These are phyloP conservation scores for Lepetodrilus schrolli DNA, from an alignment of 2,888 invertebrate genomes.

Conservation along the genomic window DNA sequence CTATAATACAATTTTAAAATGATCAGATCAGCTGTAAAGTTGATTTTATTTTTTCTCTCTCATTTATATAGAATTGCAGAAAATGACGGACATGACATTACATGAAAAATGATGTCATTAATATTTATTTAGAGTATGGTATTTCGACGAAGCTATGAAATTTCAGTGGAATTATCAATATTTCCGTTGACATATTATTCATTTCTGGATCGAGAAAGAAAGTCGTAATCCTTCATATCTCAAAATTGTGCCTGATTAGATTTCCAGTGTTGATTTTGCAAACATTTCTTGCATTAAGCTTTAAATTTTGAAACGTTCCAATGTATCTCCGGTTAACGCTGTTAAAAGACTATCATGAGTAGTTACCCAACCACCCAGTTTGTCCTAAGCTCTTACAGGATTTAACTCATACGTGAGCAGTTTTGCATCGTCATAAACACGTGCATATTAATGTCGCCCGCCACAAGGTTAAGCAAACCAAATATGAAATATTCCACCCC, in stretches of 20 bases:
- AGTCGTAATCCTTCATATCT: not conserved
- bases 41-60: too few relatives aligned
- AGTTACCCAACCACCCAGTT: not conserved
- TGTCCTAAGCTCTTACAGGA: conserved; percentile 3
- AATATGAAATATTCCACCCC: conserved; percentile 5
- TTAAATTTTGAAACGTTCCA: not conserved
- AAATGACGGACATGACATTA: too few relatives aligned
- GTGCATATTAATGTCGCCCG: conserved; percentile 5
- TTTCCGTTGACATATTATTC: too few relatives aligned
- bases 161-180: too few relatives aligned
- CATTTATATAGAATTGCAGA: too few relatives aligned
- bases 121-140: too few relatives aligned
- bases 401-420: conserved; percentile 22
- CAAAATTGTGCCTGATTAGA: conserved; percentile 11
- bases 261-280: conserved; percentile 11
- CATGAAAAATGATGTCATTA: too few relatives aligned
- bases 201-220: too few relatives aligned
- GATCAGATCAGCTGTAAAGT: too few relatives aligned
- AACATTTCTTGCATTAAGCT: conserved; percentile 1
- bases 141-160: too few relatives aligned
- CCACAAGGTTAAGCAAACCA: not conserved
- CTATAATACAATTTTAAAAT: too few relatives aligned
- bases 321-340: not conserved
- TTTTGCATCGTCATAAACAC: conserved; percentile 17
- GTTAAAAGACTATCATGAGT: not conserved